Base-by-base conservation (phyloP, 1,140 invertebrate species). In the Drosophila subobscura region DNA sequence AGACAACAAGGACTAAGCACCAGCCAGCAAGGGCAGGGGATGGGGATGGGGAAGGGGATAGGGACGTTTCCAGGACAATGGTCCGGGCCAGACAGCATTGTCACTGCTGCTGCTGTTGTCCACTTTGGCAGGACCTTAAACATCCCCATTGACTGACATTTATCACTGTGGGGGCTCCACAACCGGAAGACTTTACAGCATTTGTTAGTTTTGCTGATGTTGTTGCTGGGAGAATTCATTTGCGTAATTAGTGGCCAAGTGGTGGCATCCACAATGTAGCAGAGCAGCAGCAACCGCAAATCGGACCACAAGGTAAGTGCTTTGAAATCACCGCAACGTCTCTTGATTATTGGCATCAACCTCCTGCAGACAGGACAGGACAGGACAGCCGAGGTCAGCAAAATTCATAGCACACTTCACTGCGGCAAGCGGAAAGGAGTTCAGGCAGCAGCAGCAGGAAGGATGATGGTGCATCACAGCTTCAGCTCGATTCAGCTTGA, bases 221-320 rank as follows among this genome's bases (percentile, higher is more conserved):
- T 59, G 46, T 29, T 58, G 45, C 47, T 33, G 77, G 73, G 58
- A 73, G 77, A 70, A 85, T 85, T 85, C 80, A 85, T 85, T 85
- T 85, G 72, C 80, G 81, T 85, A 85, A 85, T 85, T 85, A 85
- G 80, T 85, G 81, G 70, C 73, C 81, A 71, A 71, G 81, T 58
- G 61, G 81, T 58, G 61, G 63, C 53, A 75, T 53, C 54, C 52
- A 50, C 46, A 49, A 54, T 57, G 42, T 41, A 44, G 44, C 53
- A 56, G 47, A 52, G 76, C 50, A 27, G 16, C 16, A 20, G 6
- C 41, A 47, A 37, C 63, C 63, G 52, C 70, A 55, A 5, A 44
- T 42, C 52, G 14, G 54, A 74, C 74, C 74, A 65, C 74, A 85
- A 60, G 57, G 37, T 65, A 83, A 84, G 55, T 72, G 75, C 79